Conservation (phyloP, 1,140 invertebrate genomes). For the Leptinotarsa defecta region DNA sequence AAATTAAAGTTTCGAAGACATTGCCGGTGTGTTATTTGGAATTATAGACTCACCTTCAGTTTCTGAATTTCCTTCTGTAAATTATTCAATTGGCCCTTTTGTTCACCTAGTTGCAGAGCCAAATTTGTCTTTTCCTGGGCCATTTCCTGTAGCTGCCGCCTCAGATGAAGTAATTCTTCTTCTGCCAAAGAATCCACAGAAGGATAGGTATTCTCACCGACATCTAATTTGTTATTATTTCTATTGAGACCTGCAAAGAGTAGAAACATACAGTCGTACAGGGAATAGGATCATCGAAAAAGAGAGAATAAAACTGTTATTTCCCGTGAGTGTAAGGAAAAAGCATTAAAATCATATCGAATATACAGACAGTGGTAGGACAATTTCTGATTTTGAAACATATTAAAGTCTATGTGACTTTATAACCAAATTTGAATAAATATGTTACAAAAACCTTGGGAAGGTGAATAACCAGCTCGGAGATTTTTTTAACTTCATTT, state of each 20-base stretch:
- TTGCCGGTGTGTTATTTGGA: no score
- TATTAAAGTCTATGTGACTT: no score
- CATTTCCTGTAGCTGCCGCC: constrained; percentile 59
- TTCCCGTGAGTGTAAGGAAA: no score
- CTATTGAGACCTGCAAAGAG: constrained; percentile 34
- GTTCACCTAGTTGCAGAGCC: constrained; percentile 60
- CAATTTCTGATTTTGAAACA: no score
- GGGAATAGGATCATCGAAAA: neutral
- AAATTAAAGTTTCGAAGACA: no score
- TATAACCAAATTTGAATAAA: no score
- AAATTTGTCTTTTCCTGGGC: constrained; percentile 60
- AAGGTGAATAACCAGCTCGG: no score
- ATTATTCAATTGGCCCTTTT: constrained; percentile 58
- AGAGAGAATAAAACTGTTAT: no score
- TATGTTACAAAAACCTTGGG: no score
- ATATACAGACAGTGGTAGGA: no score
- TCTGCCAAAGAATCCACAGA: constrained; percentile 58
- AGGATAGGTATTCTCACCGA: constrained; percentile 37
- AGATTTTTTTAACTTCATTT: no score
- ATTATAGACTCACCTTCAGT: constrained; percentile 55
- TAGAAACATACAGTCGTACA: neutral
- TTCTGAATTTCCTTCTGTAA: constrained; percentile 60
- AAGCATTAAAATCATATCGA: no score
- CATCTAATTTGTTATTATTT: constrained; percentile 50
- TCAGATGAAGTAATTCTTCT: constrained; percentile 54